Evolutionary conservation across 2,797 vertebrate species (phyloP).

Genomic region (Siniperca scherzeri): DNA sequence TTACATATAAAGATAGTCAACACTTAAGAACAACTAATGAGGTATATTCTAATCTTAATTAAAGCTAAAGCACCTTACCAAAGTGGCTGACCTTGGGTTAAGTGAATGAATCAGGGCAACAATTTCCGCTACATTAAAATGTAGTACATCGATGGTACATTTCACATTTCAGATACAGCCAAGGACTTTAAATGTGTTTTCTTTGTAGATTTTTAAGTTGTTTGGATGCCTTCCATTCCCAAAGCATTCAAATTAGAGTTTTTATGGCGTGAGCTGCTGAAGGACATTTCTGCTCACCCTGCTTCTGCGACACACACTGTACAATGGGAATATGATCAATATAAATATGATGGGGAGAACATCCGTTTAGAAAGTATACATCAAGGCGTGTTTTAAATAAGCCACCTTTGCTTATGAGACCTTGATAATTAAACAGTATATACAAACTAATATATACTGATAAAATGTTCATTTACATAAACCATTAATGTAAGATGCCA

Average conservation of each 20-base stretch:
- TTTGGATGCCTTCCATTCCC: background rate
- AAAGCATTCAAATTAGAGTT: background rate
- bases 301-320: background rate
- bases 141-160: background rate
- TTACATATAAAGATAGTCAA: background rate
- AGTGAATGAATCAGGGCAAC: background rate
- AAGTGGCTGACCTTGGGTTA: constrained; percentile 14
- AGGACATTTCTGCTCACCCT: constrained; percentile 10
- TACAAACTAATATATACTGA: background rate
- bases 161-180: constrained; percentile 7
- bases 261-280: constrained; percentile 18
- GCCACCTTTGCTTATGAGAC: constrained; percentile 23
- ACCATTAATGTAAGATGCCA: constrained; percentile 22
- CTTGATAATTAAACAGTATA: constrained; percentile 21
- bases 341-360: background rate
- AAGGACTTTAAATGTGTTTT: background rate
- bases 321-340: background rate
- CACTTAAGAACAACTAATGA: background rate
- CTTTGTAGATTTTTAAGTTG: background rate
- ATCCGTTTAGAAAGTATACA: constrained; percentile 32
- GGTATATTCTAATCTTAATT: background rate
- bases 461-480: constrained; percentile 42
- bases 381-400: constrained; percentile 36
- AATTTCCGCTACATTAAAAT: background rate
- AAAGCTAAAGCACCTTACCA: background rate